Percentiles rank a stretch among this genome's conserved stretches.
These are phyloP conservation scores for Athalia rosae DNA, from an alignment of 2,888 invertebrate species.

Conservation along the genomic window DNA sequence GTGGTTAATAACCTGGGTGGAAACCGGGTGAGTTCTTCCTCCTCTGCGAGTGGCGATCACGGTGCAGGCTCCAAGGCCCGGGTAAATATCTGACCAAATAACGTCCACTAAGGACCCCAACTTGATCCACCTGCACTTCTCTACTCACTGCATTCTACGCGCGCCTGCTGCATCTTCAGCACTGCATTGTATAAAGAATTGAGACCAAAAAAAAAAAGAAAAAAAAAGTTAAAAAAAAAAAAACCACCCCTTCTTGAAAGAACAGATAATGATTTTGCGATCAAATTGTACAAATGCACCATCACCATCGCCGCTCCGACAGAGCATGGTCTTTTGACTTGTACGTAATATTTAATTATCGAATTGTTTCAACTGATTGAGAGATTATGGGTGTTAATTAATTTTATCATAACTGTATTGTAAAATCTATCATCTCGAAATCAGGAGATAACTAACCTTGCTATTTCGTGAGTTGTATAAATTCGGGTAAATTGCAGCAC, in stretches of 20 bases:
- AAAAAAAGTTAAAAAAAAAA: background rate
- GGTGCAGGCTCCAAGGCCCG: slow-evolving; percentile 69
- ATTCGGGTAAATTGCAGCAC: no score
- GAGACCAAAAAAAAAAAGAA: background rate
- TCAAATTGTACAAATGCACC: slow-evolving; percentile 21
- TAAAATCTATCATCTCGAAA: no score
- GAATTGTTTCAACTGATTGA: background rate
- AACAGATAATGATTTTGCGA: no score
- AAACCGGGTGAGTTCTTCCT: slow-evolving; percentile 86
- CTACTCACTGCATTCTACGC: slow-evolving; percentile 45
- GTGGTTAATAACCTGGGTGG: slow-evolving; percentile 89
- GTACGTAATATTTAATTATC: background rate
- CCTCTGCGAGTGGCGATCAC: slow-evolving; percentile 72
- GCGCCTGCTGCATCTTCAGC: slow-evolving; percentile 63
- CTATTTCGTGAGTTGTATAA: no score
- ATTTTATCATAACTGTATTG: no score
- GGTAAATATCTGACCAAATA: slow-evolving; percentile 70
- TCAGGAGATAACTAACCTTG: no score
- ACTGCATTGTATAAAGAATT: slow-evolving; percentile 61
- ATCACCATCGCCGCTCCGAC: slow-evolving; percentile 45
- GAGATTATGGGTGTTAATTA: no score
- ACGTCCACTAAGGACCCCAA: slow-evolving; percentile 49
- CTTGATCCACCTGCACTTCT: slow-evolving; percentile 41
- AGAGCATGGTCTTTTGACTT: slow-evolving; percentile 41
- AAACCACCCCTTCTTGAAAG: background rate